phyloP scores from a whole-genome alignment of 2,113 vertebrate species.

The Amazona vittata region DNA sequence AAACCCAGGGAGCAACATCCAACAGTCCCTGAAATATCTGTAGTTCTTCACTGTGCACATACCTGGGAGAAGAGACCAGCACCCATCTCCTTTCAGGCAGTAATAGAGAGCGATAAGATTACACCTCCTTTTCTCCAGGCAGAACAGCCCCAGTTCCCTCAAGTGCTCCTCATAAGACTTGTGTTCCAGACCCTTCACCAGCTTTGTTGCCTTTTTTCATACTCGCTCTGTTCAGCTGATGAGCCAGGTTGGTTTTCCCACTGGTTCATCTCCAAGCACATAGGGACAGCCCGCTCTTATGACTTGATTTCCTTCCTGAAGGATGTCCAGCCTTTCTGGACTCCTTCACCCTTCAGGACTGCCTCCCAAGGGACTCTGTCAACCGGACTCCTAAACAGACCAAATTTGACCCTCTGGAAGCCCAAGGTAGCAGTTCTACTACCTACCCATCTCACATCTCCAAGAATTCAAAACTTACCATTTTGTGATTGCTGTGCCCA shows the following conservation, averaged over 20 bases:
- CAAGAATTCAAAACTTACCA: background rate
- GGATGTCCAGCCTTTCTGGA: background rate
- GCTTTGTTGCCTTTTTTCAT: background rate
- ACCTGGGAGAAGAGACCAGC: background rate
- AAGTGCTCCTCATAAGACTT: background rate
- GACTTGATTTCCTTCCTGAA: background rate
- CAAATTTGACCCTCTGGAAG: background rate
- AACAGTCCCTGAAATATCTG: background rate
- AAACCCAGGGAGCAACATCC: background rate
- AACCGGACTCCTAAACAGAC: background rate
- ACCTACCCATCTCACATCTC: background rate
- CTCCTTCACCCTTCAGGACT: background rate
- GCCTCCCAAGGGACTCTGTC: background rate
- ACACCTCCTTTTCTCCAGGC: background rate
- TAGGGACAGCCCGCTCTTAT: background rate
- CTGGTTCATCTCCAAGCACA: background rate
- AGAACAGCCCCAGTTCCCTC: background rate
- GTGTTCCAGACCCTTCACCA: background rate
- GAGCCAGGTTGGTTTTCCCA: background rate
- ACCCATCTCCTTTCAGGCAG: background rate
- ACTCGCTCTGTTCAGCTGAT: background rate
- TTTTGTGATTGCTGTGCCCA: background rate
- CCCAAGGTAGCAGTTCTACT: background rate
- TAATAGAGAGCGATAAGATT: background rate
- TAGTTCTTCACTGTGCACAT: background rate